Evolutionary conservation across 2,888 invertebrate species (phyloP).

Genomic region (Girardia tigrina): DNA sequence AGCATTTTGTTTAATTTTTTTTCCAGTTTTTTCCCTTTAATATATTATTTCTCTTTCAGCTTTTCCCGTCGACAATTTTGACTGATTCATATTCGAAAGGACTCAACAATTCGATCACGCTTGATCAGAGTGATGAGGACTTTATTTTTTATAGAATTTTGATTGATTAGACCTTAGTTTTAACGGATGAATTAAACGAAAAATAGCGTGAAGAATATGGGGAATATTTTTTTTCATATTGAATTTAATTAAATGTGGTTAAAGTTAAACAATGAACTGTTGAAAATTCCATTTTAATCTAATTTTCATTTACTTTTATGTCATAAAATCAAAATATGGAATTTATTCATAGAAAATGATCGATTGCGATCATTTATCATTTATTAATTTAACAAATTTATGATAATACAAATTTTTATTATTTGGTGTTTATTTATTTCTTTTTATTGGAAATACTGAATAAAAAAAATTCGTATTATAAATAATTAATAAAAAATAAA

Average conservation of each 20-base stretch:
- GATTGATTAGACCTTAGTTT: neutral
- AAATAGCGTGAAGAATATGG: neutral
- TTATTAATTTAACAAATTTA: neutral
- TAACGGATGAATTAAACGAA: neutral
- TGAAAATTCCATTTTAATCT: neutral
- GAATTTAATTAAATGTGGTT: slow-evolving; percentile 5
- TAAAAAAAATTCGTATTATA: too few species aligned
- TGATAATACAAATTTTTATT: too few species aligned
- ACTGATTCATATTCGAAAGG: neutral
- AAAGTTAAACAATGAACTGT: neutral
- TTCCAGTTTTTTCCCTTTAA: neutral
- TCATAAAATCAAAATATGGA: too few species aligned
- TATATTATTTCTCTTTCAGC: neutral
- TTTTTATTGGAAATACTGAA: too few species aligned
- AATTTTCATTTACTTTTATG: neutral
- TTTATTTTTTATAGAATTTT: slow-evolving; percentile 12
- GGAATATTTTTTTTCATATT: slow-evolving; percentile 23
- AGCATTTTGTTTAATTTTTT: neutral
- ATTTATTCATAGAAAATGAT: neutral
- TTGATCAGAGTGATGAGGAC: slow-evolving; percentile 11
- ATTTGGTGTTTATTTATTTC: too few species aligned
- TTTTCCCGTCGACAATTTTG: neutral
- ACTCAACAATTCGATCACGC: neutral
- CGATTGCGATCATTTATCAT: neutral
- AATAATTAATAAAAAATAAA: too few species aligned